phyloP scores from a whole-genome alignment of 2,797 vertebrate species.

The Miichthys miiuy region DNA sequence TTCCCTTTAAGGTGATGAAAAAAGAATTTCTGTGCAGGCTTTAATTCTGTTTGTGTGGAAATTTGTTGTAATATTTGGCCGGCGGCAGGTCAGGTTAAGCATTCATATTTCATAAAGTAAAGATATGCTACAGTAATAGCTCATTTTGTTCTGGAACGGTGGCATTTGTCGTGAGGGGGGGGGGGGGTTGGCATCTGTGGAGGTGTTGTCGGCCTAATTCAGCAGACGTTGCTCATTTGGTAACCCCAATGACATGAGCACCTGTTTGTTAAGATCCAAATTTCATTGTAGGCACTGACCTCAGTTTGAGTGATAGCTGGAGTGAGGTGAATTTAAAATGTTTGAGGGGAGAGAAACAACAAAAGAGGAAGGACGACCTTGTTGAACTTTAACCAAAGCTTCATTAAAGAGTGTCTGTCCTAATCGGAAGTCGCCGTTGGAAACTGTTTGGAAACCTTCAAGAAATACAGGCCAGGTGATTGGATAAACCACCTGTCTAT shows the following conservation, averaged over 20 bases:
- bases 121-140: conserved; percentile 82
- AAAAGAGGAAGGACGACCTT: not conserved
- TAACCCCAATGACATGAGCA: conserved; percentile 1
- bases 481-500: too few species aligned
- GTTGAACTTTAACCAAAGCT: conserved; percentile 5
- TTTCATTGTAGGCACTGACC: not conserved
- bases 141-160: conserved; percentile 47
- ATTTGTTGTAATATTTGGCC: conserved; percentile 60
- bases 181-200: conserved; percentile 4
- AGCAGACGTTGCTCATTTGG: not conserved
- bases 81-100: conserved; percentile 46
- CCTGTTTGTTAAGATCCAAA: conserved; percentile 13
- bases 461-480: too few species aligned
- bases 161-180: not conserved
- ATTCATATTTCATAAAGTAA: conserved; percentile 63
- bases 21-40: conserved; percentile 9
- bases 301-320: not conserved
- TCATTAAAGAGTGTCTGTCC: not conserved
- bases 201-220: conserved; percentile 25
- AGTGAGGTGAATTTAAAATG: not conserved
- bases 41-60: conserved; percentile 69
- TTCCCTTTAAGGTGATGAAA: conserved; percentile 41
- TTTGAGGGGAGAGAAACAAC: not conserved
- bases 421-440: not conserved
- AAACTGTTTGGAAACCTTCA: too few species aligned